Base-by-base conservation (phyloP, 2,888 invertebrate species). In the Heterodera filipjevi region DNA sequence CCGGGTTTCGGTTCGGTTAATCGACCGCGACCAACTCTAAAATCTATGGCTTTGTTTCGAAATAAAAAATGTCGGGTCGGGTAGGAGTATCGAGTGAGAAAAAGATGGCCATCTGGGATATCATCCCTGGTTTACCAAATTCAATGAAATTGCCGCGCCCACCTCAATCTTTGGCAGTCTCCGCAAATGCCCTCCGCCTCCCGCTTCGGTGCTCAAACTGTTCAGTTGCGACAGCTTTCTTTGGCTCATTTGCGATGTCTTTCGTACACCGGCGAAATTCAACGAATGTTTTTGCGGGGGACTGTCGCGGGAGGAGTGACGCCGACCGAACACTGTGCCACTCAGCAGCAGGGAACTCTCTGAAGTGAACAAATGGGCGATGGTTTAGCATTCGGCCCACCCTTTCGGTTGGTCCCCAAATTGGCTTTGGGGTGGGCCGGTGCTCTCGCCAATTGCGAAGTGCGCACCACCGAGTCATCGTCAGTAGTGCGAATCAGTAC, bases 161-260 rank as follows among this genome's bases (percentile, higher is more conserved):
- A 89, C 95, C 95, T 77, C 96, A 96, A 46, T 68, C 35, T 68
- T 68, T 16, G 68, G 68, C 68, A 68, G 68, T 33, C 68, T 32
- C 33, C 68, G 68, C 68, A 68, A 3, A 33, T 68, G 33, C 22
- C 68, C 68, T 12, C 35, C 35, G 16, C 68, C 66, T 3, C 66
- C 35, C 6, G 33, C 12, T 12, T 68, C 68, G 27, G 33, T 68
- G 33, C 33, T 19, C 33, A 32, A 22, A 19, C 32, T 32, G 33
- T 35, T 68, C 68, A 68, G 68, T 19, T 68, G 68, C 19, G 68
- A 68, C 16, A 68, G 14, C 35, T 68, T 68, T 19, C 27, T 33
- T 27, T 68, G 68, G 33, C 68, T 68, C 19, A 32, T 16, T 27
- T 68, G 68, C 14, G 68, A 68, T 16, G 22, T 6, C 22, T 68